Evolutionary conservation across 2,113 vertebrate genomes (phyloP).

Genomic region (Noturus placidus): DNA sequence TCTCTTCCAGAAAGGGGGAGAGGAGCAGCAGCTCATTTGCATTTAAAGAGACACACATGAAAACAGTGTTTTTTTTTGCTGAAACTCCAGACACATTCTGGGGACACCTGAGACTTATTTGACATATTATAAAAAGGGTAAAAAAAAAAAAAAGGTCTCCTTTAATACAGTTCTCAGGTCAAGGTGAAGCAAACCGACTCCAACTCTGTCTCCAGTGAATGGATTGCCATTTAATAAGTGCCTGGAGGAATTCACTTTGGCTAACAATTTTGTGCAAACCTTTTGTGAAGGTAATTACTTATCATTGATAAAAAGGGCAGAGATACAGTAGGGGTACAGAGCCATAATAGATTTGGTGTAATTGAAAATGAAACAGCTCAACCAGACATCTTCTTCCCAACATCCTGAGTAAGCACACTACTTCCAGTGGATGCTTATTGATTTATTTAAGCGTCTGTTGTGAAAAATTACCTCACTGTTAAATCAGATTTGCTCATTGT

Average conservation of each 20-base stretch:
- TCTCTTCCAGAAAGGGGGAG: too few relatives aligned
- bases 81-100: too few relatives aligned
- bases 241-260: constrained; percentile 24
- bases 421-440: constrained; percentile 45
- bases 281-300: constrained; percentile 35
- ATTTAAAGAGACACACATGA: too few relatives aligned
- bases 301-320: constrained; percentile 28
- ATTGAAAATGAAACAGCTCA: constrained; percentile 45
- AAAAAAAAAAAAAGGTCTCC: too few relatives aligned
- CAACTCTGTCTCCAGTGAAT: not conserved
- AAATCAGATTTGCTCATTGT: constrained; percentile 44
- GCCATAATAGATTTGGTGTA: constrained; percentile 36
- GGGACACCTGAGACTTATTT: too few relatives aligned
- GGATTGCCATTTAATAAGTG: constrained; percentile 9
- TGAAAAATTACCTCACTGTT: constrained; percentile 54
- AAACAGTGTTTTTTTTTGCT: too few relatives aligned
- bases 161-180: not conserved
- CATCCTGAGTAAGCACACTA: constrained; percentile 55
- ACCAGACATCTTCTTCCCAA: constrained; percentile 29
- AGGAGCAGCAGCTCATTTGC: too few relatives aligned
- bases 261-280: not conserved
- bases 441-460: constrained; percentile 57
- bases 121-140: too few relatives aligned
- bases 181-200: not conserved
- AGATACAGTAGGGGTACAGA: constrained; percentile 35